Percentiles rank a stretch among this genome's conserved stretches.
Conservation (phyloP, 2,888 invertebrate species). For the Lasioglossum calceatum region DNA sequence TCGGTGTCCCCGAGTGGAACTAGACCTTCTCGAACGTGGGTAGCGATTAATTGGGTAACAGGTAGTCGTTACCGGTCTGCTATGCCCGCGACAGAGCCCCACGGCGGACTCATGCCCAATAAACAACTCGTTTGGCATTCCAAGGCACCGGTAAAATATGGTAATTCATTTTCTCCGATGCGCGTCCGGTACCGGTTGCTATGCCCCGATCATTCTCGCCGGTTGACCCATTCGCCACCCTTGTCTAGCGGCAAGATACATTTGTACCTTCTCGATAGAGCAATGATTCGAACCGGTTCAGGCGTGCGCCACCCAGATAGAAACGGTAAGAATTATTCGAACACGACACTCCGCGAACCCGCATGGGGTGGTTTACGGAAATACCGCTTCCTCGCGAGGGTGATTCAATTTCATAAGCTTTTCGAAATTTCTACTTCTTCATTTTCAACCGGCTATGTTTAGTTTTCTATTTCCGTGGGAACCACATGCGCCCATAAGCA, state of each 20-base stretch:
- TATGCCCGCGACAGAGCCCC: slow-evolving; percentile 28
- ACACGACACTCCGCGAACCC: background rate
- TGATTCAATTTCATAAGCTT: background rate
- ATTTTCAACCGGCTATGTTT: background rate
- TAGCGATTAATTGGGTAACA: slow-evolving; percentile 66
- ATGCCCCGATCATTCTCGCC: background rate
- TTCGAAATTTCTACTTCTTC: background rate
- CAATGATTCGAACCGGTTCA: background rate
- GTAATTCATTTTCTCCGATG: slow-evolving; percentile 43
- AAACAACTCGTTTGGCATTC: slow-evolving; percentile 40
- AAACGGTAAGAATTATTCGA: background rate
- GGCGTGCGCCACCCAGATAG: background rate
- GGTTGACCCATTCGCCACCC: slow-evolving; percentile 8
- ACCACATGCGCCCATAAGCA: too few species aligned
- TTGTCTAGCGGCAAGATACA: slow-evolving; percentile 8
- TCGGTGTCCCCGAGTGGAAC: slow-evolving; percentile 20
- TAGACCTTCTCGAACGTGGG: slow-evolving; percentile 56
- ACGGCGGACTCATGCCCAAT: slow-evolving; percentile 24
- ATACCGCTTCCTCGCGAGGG: background rate
- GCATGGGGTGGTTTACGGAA: background rate
- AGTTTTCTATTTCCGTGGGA: background rate
- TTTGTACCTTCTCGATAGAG: background rate
- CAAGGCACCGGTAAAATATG: slow-evolving; percentile 35
- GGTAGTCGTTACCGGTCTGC: slow-evolving; percentile 52
- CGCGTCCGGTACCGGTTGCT: slow-evolving; percentile 14